Evolutionary conservation across 2,113 vertebrate genomes (phyloP).

Genomic region (Collichthys lucidus): DNA sequence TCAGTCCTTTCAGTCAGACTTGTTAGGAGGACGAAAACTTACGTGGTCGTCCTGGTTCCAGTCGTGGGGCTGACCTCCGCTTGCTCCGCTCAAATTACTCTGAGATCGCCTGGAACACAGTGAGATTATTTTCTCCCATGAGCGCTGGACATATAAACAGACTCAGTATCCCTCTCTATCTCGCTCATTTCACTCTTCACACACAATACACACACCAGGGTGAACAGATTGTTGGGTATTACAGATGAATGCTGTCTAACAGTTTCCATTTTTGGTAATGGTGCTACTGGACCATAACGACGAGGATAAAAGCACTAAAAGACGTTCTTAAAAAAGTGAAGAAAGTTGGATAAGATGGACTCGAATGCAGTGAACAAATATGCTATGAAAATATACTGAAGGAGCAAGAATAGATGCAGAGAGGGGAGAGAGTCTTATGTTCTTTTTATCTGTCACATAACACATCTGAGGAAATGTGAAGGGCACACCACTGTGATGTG

Average conservation of each 20-base stretch:
- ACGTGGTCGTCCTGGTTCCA: conserved; percentile 92
- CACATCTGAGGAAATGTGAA: neutral
- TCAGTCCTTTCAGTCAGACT: conserved; percentile 37
- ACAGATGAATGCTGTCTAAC: conserved; percentile 29
- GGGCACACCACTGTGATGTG: neutral
- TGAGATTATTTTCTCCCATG: conserved; percentile 19
- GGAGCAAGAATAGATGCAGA: neutral
- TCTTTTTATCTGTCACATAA: conserved; percentile 29
- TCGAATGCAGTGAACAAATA: conserved; percentile 5
- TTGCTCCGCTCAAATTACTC: conserved; percentile 91
- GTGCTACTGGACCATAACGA: conserved; percentile 6
- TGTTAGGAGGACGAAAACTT: conserved; percentile 68
- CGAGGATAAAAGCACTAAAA: conserved; percentile 2
- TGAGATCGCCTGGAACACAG: conserved; percentile 87
- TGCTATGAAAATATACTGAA: neutral
- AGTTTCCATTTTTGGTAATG: conserved; percentile 2
- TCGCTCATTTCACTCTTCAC: neutral
- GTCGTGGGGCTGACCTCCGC: conserved; percentile 86
- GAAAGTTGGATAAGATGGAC: neutral
- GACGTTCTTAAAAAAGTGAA: neutral
- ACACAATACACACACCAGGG: conserved; percentile 15
- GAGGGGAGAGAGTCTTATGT: neutral
- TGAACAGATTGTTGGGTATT: neutral
- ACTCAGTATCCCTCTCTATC: too few species aligned
- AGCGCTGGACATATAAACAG: conserved; percentile 1